phyloP scores from a whole-genome alignment of 1,140 invertebrate species.

The Acromyrmex heyeri region DNA sequence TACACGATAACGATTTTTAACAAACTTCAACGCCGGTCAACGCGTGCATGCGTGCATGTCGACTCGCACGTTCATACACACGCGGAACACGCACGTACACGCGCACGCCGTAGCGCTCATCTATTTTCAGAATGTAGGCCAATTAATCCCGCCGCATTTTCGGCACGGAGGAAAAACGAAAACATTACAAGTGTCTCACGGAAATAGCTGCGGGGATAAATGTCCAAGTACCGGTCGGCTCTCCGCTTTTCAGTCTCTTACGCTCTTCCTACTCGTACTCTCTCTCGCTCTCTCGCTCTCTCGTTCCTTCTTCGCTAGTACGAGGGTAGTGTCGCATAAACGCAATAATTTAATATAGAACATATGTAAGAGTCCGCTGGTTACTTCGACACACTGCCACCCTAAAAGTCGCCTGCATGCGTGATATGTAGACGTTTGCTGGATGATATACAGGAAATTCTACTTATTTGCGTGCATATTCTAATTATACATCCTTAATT shows the following conservation, averaged over 20 bases:
- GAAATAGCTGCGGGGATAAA: conserved; percentile 72
- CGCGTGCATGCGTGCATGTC: neutral
- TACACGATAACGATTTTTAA: conserved; percentile 17
- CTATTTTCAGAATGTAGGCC: conserved; percentile 79
- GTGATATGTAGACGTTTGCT: neutral
- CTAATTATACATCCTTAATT: conserved; percentile 18
- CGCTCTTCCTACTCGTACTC: neutral
- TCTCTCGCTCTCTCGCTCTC: neutral
- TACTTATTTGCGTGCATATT: neutral
- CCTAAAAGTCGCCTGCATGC: neutral
- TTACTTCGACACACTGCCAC: conserved; percentile 22
- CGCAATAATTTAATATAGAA: conserved; percentile 70
- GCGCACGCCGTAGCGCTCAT: conserved; percentile 38
- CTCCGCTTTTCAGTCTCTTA: conserved; percentile 14
- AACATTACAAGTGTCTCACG: conserved; percentile 73
- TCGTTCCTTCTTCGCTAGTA: neutral
- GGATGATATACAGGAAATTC: neutral
- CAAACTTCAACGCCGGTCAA: neutral
- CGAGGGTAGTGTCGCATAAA: conserved; percentile 33
- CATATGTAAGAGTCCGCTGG: conserved; percentile 50
- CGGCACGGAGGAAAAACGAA: conserved; percentile 75
- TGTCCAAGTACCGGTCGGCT: conserved; percentile 63
- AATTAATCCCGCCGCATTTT: conserved; percentile 76
- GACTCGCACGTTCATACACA: neutral
- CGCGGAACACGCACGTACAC: neutral